Percentiles rank a stretch among this genome's conserved stretches.
These are phyloP conservation scores for Cavia porcellus DNA, from an alignment of 2,113 vertebrate species.

Conservation along the genomic window DNA sequence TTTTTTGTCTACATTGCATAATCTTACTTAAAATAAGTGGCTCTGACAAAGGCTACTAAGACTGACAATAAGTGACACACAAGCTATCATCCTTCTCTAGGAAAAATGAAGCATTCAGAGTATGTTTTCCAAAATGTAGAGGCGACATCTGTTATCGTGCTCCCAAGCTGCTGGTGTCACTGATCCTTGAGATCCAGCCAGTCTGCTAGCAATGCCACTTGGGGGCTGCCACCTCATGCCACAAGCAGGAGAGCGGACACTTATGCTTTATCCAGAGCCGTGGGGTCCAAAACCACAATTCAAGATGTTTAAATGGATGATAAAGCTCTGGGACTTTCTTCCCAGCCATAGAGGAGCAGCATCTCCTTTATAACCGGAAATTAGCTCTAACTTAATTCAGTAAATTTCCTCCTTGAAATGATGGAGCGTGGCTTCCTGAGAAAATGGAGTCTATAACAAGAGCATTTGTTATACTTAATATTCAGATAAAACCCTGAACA, in stretches of 20 bases:
- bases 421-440: not conserved
- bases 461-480: slow-evolving; percentile 54
- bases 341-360: not conserved
- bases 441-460: slow-evolving; percentile 22
- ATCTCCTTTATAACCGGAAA: slow-evolving; percentile 44
- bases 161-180: not conserved
- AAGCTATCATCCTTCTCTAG: not conserved
- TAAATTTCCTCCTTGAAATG: slow-evolving; percentile 69
- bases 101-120: not conserved
- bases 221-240: not conserved
- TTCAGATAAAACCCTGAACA: slow-evolving; percentile 54
- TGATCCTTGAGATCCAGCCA: not conserved
- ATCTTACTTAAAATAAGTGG: slow-evolving; percentile 1
- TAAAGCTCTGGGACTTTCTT: not conserved
- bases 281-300: not conserved
- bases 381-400: slow-evolving; percentile 70
- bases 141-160: not conserved
- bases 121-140: not conserved
- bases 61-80: not conserved
- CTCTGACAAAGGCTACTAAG: not conserved
- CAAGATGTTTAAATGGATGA: slow-evolving; percentile 15
- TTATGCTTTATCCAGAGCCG: not conserved
- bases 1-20: not conserved
- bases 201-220: not conserved
- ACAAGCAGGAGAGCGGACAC: not conserved